phyloP scores from a whole-genome alignment of 1,140 invertebrate genomes.

The Aphelenchoides fujianensis region DNA sequence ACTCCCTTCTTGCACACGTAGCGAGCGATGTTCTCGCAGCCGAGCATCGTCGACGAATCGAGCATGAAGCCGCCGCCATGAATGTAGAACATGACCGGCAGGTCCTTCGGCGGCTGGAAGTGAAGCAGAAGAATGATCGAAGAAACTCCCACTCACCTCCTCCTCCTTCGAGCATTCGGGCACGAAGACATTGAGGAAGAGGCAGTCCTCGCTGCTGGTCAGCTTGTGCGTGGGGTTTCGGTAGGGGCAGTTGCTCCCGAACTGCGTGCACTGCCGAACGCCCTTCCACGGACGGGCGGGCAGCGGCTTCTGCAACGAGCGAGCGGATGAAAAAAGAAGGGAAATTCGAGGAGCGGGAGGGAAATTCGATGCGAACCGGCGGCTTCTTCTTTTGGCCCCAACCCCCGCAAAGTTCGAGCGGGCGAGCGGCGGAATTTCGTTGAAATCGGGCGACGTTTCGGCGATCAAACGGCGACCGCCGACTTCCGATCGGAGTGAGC shows the following conservation, averaged over 20 bases:
- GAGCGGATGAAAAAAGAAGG: too few relatives aligned
- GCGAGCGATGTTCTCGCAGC: conserved; percentile 7
- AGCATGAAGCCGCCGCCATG: conserved; percentile 26
- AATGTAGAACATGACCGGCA: conserved; percentile 20
- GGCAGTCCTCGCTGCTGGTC: conserved; percentile 69
- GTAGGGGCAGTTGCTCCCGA: conserved; percentile 1
- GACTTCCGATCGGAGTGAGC: too few relatives aligned
- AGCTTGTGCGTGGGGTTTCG: not conserved
- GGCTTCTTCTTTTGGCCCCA: too few relatives aligned
- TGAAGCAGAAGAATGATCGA: conserved; percentile 10
- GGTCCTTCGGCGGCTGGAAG: conserved; percentile 2
- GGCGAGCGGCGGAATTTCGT: too few relatives aligned
- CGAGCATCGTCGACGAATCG: not conserved
- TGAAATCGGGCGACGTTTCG: too few relatives aligned
- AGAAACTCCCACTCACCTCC: too few relatives aligned
- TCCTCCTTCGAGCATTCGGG: conserved; percentile 60
- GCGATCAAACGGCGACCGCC: too few relatives aligned
- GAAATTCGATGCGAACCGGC: too few relatives aligned
- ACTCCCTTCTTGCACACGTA: conserved; percentile 70
- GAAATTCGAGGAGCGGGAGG: not conserved
- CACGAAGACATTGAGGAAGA: conserved; percentile 72
- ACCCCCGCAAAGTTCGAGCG: too few relatives aligned
- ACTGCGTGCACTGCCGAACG: not conserved
- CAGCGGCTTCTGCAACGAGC: conserved; percentile 4
- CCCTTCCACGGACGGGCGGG: not conserved